phyloP scores from a whole-genome alignment of 2,797 vertebrate species.

The Pempheris klunzingeri region DNA sequence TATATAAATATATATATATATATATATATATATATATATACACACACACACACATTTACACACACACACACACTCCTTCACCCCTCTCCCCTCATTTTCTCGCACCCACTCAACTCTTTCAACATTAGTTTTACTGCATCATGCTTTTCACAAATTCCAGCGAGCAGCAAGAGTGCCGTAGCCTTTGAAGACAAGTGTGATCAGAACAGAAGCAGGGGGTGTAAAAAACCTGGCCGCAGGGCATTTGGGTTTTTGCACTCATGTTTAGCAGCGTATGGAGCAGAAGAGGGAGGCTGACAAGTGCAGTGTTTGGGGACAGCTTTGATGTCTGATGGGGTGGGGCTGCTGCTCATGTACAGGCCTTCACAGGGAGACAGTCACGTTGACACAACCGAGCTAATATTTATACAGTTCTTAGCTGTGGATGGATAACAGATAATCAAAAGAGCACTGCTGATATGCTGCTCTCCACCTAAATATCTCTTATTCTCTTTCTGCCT shows the following conservation, averaged over 20 bases:
- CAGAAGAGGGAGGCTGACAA: slow-evolving; percentile 74
- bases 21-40: too few species aligned
- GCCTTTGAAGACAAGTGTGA: slow-evolving; percentile 85
- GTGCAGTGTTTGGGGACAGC: slow-evolving; percentile 82
- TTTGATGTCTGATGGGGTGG: slow-evolving; percentile 83
- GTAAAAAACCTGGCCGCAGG: slow-evolving; percentile 77
- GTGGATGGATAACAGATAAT: slow-evolving; percentile 51
- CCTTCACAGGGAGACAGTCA: slow-evolving; percentile 63
- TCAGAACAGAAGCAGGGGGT: slow-evolving; percentile 77
- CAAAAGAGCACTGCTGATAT: slow-evolving; percentile 43
- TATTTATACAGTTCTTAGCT: slow-evolving; percentile 16
- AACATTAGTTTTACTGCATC: slow-evolving; percentile 85
- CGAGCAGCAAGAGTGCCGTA: slow-evolving; percentile 57
- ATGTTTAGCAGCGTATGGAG: slow-evolving; percentile 76
- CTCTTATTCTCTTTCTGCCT: slow-evolving; percentile 60
- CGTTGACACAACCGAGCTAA: slow-evolving; percentile 39
- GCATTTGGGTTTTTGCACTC: slow-evolving; percentile 74
- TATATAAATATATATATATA: too few species aligned
- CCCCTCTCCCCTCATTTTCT: slow-evolving; percentile 68
- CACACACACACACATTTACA: slow-evolving; percentile 36
- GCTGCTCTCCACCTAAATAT: slow-evolving; percentile 42
- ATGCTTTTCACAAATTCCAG: slow-evolving; percentile 82
- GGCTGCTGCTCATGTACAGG: slow-evolving; percentile 60
- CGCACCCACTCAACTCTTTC: slow-evolving; percentile 75
- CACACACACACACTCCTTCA: slow-evolving; percentile 28